phyloP scores from a whole-genome alignment of 2,888 invertebrate genomes.

The Xestia xanthographa region DNA sequence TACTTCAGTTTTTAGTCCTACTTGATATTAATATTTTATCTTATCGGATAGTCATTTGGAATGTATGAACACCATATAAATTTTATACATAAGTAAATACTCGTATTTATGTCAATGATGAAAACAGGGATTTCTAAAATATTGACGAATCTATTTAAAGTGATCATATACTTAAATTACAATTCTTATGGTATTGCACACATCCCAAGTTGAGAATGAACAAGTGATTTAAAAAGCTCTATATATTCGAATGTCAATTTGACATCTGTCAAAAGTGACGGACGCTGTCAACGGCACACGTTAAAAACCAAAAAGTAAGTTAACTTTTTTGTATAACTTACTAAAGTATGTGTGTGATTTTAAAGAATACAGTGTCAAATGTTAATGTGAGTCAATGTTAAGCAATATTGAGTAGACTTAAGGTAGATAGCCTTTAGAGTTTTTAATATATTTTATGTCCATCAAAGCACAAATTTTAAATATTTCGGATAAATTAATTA shows the following conservation, averaged over 20 bases:
- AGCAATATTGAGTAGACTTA: constrained; percentile 75
- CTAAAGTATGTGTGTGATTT: constrained; percentile 29
- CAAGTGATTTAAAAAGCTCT: background rate
- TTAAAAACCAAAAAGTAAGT: background rate
- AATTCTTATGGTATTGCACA: constrained; percentile 14
- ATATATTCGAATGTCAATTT: background rate
- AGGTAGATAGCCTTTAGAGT: constrained; percentile 36
- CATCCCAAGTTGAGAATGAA: background rate
- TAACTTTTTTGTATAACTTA: constrained; percentile 4
- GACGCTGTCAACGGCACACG: background rate
- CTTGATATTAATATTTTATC: background rate
- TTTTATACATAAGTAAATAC: background rate
- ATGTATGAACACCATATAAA: constrained; percentile 35
- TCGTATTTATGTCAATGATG: constrained; percentile 43
- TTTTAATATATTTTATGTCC: constrained; percentile 31
- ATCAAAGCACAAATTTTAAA: constrained; percentile 35
- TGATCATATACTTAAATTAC: background rate
- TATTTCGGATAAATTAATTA: background rate
- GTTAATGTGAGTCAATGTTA: constrained; percentile 79
- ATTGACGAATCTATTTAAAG: constrained; percentile 7
- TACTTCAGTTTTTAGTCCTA: constrained; percentile 1
- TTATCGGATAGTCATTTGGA: constrained; percentile 5
- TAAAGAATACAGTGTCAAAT: constrained; percentile 69
- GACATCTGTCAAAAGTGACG: constrained; percentile 41
- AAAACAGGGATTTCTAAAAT: constrained; percentile 53